Percentiles rank a stretch among this genome's conserved stretches.
Conservation (phyloP, 2,888 invertebrate genomes). For the Oligia strigilis region DNA sequence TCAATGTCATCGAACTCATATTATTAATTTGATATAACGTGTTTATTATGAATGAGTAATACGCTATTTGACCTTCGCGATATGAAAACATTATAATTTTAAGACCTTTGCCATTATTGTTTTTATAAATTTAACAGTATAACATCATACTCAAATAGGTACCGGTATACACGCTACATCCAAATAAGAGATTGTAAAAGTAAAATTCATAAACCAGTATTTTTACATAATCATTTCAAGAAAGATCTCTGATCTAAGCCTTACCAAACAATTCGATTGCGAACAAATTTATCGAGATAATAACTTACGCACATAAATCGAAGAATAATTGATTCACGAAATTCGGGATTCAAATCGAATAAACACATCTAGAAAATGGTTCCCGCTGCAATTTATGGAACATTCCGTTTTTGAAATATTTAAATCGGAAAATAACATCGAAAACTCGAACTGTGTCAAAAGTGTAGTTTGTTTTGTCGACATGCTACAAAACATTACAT, state of each 20-base stretch:
- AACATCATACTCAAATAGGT: not conserved
- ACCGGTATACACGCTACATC: not conserved
- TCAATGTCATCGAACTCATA: slow-evolving; percentile 42
- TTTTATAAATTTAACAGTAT: not conserved
- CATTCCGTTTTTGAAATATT: slow-evolving; percentile 38
- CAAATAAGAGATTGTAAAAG: slow-evolving; percentile 33
- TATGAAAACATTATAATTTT: slow-evolving; percentile 17
- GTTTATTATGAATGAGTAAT: slow-evolving; percentile 14
- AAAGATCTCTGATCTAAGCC: slow-evolving; percentile 8
- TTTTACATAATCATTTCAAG: slow-evolving; percentile 34
- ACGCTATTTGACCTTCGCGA: slow-evolving; percentile 24
- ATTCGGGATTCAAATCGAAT: slow-evolving; percentile 51
- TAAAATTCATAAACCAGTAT: slow-evolving; percentile 18
- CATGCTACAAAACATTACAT: slow-evolving; percentile 4
- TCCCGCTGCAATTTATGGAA: slow-evolving; percentile 46
- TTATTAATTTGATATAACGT: slow-evolving; percentile 10
- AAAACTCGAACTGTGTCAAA: not conserved
- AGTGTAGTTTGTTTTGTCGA: not conserved
- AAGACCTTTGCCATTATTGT: slow-evolving; percentile 2
- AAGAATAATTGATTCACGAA: slow-evolving; percentile 51
- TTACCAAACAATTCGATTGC: slow-evolving; percentile 32
- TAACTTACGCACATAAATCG: slow-evolving; percentile 53
- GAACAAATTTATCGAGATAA: slow-evolving; percentile 29
- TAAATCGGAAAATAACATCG: slow-evolving; percentile 23
- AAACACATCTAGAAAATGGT: slow-evolving; percentile 46